Evolutionary conservation across 2,113 vertebrate species (phyloP).

Genomic region (Corydoras sp.): DNA sequence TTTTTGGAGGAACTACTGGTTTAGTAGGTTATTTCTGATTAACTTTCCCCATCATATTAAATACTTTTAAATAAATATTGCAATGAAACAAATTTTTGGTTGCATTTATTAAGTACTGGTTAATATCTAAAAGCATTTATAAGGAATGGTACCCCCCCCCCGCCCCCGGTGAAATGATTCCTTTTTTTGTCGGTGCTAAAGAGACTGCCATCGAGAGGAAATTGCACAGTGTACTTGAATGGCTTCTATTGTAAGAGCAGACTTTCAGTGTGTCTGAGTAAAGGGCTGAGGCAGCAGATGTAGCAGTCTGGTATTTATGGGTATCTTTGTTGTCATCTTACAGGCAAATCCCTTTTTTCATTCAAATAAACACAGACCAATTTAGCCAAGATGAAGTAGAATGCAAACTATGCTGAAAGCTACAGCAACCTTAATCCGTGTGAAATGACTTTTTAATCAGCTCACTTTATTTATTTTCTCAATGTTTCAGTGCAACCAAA

Average conservation of each 20-base stretch:
- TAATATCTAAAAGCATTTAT: background rate
- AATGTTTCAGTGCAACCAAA: background rate
- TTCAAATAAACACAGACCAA: background rate
- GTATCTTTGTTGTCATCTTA: background rate
- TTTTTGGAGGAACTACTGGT: too few relatives aligned
- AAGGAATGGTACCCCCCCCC: background rate
- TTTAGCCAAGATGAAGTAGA: conserved; percentile 3
- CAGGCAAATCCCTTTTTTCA: background rate
- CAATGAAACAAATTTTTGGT: too few relatives aligned
- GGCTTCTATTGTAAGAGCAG: background rate
- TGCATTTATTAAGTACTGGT: background rate
- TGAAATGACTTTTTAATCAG: background rate
- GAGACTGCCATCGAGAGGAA: background rate
- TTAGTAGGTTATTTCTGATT: too few relatives aligned
- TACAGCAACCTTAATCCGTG: background rate
- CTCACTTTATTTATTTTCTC: conserved; percentile 1
- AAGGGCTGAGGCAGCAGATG: conserved; percentile 9
- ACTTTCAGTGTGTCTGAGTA: background rate
- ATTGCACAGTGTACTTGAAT: conserved; percentile 4
- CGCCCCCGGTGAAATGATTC: background rate
- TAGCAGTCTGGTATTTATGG: conserved; percentile 3
- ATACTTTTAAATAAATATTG: too few relatives aligned
- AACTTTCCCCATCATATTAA: too few relatives aligned
- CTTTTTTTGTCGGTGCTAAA: background rate
- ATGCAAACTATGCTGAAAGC: conserved; percentile 15